Base-by-base conservation (phyloP, 2,797 vertebrate genomes). In the Apogon talboti region DNA sequence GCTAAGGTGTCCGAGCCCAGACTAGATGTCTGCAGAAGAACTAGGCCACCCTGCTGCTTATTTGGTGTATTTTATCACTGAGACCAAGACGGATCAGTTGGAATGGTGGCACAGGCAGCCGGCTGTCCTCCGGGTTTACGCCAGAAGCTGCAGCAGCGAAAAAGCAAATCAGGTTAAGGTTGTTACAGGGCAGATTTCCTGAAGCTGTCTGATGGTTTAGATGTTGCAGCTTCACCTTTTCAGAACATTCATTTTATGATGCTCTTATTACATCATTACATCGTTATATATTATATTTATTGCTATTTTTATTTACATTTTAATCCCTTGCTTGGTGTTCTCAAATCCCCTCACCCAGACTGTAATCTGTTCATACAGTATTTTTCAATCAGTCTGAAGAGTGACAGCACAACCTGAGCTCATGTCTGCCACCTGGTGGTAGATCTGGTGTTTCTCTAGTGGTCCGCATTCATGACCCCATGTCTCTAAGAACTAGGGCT, bases 351-450 rank as follows among this genome's bases (percentile, higher is more conserved):
- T 35, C 8, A 12, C 50, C 11, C 51, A 43, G 21, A 33, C 13
- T 47, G 2, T 35, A 41, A 53, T 28, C 16, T 45, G 28, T 41
- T 62, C 13, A 38, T 21, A 33, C 41, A 65, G 41, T 58, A 45
- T 49, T 76, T 64, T 24, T 24, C 15, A 4, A 18, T 47, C 13
- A 5, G 47, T 48, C 37, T 6, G 45, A 37, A n/a, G n/a, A 15
- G 48, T 49, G 54, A 45, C 40, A 57, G 60, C 56, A 71, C 40
- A 14, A 10, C 49, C 14, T 0, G n/a, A 48, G 76, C 79, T 87
- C 78, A 46, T 64, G 50, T 37, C n/a, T 28, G 84, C 87, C 91
- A 84, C 49, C 91, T 91, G 67, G 74, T 92, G 91, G 86, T 41
- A 11, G 41, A 19, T 67, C 11, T 49, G 12, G 12, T 13, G 4